Base-by-base conservation (phyloP, 2,888 invertebrate genomes). In the Resseliella maxima region DNA sequence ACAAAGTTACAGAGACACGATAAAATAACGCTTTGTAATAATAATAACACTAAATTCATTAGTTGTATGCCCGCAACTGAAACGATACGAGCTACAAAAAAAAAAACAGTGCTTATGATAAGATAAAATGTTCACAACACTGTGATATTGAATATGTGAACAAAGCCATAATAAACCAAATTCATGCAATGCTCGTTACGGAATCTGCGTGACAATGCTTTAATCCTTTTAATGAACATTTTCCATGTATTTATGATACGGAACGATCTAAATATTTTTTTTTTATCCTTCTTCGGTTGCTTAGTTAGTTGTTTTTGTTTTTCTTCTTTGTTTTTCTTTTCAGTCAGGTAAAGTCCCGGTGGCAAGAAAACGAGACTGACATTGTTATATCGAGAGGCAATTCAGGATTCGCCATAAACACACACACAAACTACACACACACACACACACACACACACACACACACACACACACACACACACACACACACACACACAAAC, bases 31-130 rank as follows among this genome's bases (percentile, higher is more conserved):
- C 72, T 72, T 72, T 31, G 72, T 31, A 31, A 72, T 72, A 72
- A 72, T 72, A 72, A 72, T 72, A 59, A 59, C 59, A 72, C 72
- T 72, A 72, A 72, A 72, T 72, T 72, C 72, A 72, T 72, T 72
- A 72, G 72, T n/a, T 24, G 59, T 24, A 59, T 15, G n/a, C 24
- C 12, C 59, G 59, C 59, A 59, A 59, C 59, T 59, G 59, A 59
- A 59, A 59, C 59, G 59, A 59, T 41, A 41, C 5, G 12, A 12
- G 12, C 41, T 8, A 41, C 59, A 24, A 24, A 59, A 2, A 50
- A 59, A n/a, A 24, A 41, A 8, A 41, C 41, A 5, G 12, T 41
- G 12, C 41, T 8, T 41, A 41, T 12, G 12, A 8, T 41, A 12
- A 50, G 50, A 50, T 50, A 50, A 50, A 50, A 50, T 50, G 50